phyloP scores from a whole-genome alignment of 2,888 invertebrate genomes.

The Nowickia ferox region DNA sequence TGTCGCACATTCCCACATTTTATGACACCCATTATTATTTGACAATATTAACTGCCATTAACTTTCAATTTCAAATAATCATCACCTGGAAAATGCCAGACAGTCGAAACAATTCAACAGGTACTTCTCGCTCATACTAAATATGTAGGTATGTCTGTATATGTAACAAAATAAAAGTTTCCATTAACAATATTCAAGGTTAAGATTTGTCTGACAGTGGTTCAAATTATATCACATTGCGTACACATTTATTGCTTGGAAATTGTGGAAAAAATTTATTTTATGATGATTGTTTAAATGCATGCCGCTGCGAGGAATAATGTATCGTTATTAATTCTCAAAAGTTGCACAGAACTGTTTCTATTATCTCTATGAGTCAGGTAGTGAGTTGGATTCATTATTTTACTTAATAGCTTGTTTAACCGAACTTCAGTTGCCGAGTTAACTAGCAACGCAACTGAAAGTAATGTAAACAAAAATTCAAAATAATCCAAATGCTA shows the following conservation, averaged over 20 bases:
- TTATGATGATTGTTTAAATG: background rate
- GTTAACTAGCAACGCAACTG: too few species aligned
- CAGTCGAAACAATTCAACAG: conserved; percentile 58
- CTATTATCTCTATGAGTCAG: too few species aligned
- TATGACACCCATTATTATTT: conserved; percentile 57
- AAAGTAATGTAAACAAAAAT: too few species aligned
- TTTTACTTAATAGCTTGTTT: too few species aligned
- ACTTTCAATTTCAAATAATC: conserved; percentile 65
- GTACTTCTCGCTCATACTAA: conserved; percentile 35
- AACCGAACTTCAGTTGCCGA: too few species aligned
- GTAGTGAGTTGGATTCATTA: too few species aligned
- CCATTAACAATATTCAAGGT: conserved; percentile 61
- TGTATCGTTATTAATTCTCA: background rate
- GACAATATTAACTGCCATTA: conserved; percentile 62
- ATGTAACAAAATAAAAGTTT: conserved; percentile 6
- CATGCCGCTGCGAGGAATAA: background rate
- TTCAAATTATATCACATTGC: conserved; percentile 60
- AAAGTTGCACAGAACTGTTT: background rate
- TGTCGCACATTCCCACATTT: conserved; percentile 48
- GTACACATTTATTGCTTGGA: conserved; percentile 35
- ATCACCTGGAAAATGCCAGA: conserved; percentile 65
- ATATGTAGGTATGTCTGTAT: background rate
- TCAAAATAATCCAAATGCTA: too few species aligned
- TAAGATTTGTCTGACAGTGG: conserved; percentile 17
- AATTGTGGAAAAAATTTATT: background rate